Percentiles rank a stretch among this genome's conserved stretches.
Evolutionary conservation across 2,113 vertebrate species (phyloP).

Genomic region (Oreochromis aureus): DNA sequence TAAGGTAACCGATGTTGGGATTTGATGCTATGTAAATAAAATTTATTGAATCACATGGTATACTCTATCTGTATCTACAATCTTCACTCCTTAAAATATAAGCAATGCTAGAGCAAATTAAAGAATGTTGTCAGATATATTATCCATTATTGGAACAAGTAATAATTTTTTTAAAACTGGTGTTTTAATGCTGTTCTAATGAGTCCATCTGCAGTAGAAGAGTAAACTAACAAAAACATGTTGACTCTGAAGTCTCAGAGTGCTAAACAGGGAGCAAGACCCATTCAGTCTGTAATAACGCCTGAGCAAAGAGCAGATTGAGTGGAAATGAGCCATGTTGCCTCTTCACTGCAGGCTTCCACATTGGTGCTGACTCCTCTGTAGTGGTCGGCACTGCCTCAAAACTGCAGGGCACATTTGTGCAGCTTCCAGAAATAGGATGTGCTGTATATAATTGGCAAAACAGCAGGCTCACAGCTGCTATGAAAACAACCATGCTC

Average conservation of each 20-base stretch:
- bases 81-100: not conserved
- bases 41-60: not conserved
- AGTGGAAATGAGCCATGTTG: not conserved
- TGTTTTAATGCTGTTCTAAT: not conserved
- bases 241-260: not conserved
- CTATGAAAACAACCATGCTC: slow-evolving; percentile 10
- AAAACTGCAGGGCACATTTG: slow-evolving; percentile 3
- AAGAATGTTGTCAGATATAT: not conserved
- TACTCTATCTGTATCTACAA: not conserved
- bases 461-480: slow-evolving; percentile 34
- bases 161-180: not conserved
- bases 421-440: slow-evolving; percentile 17
- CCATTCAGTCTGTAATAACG: not conserved
- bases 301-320: not conserved
- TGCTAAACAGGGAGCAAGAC: not conserved
- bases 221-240: not conserved
- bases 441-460: slow-evolving; percentile 32
- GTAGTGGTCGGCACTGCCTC: slow-evolving; percentile 31
- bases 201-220: not conserved
- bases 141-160: not conserved
- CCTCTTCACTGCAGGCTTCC: not conserved
- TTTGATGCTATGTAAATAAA: not conserved
- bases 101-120: not conserved
- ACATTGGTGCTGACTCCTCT: not conserved
- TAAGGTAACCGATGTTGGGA: not conserved